Evolutionary conservation across 2,797 vertebrate species (phyloP), one percentile per base, ranked within the genome.

Genomic region (Trematomus bernacchii): DNA sequence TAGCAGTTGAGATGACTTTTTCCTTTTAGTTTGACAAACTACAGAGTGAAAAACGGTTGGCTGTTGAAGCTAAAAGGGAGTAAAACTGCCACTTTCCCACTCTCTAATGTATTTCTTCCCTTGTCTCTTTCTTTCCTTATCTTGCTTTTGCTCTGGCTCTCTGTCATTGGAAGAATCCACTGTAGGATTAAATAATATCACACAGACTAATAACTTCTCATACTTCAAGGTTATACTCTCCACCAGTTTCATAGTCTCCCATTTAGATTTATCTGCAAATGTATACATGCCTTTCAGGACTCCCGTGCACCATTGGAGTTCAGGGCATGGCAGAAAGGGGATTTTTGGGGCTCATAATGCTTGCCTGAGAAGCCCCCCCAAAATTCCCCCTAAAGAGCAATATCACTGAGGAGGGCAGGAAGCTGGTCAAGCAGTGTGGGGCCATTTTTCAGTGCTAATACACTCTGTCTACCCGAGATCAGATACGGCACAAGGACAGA

Each of bases 401-500:
- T 88, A 90, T 86, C 84, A 79, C 79, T 87, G 79, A 81, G 78
- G 76, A 86, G 86, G 85, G 70, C 83, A 85, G 80, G 74, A 85
- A 89, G 86, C 86, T 89, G 88, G 89, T 88, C 85, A 88, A 89
- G 86, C 90, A 80, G 65, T 86, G 80, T 87, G 85, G 59, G 89
- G 81, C 83, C 80, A 89, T 93, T 93, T 91, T 89, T 93, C 86
- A 90, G 91, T 78, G 67, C 91, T 93, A 94, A 94, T 92, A 93
- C 90, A 89, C 86, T 89, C 90, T 91, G 93, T 94, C 93, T 93
- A 84, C 76, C 85, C 81, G 81, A 87, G 86, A 93, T 94, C 91
- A 93, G 89, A 93, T 92, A 93, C 68, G 73, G 87, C 87, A 85
- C 88, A 93, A 91, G 91, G 91, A 94, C 90, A 86, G 87, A 86